These are phyloP conservation scores for Alentia gelatinosa DNA, from an alignment of 2,888 invertebrate species.

Conservation along the genomic window DNA sequence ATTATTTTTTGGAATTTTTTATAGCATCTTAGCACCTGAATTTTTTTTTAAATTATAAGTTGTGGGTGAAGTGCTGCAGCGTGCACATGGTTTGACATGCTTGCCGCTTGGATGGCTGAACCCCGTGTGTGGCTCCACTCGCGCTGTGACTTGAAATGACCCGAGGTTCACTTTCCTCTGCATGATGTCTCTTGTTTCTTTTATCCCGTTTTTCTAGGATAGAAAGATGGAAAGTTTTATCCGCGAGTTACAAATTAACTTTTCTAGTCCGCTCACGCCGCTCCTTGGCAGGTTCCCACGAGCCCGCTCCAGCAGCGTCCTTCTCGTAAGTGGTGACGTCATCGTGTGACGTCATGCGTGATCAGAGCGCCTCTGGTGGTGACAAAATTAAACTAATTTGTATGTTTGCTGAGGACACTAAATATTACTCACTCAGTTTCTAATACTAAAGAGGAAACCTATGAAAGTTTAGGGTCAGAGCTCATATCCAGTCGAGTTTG, in stretches of 20 bases:
- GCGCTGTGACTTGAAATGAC: constrained; percentile 25
- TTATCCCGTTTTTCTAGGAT: constrained; percentile 71
- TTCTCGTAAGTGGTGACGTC: constrained; percentile 71
- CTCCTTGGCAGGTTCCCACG: constrained; percentile 73
- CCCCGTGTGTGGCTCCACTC: not conserved
- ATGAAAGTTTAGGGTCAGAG: too few species aligned
- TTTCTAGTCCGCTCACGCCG: constrained; percentile 76
- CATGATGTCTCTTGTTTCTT: constrained; percentile 39
- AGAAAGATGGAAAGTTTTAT: constrained; percentile 74
- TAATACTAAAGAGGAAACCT: too few species aligned
- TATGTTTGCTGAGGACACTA: not conserved
- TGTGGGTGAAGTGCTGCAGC: too few species aligned
- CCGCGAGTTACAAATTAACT: constrained; percentile 75
- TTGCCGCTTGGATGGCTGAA: not conserved
- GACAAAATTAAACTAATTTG: not conserved
- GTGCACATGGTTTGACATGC: not conserved
- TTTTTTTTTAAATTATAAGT: too few species aligned
- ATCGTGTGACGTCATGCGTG: constrained; percentile 63
- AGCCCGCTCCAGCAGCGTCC: constrained; percentile 73
- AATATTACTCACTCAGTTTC: not conserved
- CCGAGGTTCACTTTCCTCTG: constrained; percentile 5
- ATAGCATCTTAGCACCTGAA: too few species aligned
- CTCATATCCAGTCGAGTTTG: too few species aligned
- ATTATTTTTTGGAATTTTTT: too few species aligned
- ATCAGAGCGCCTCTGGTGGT: constrained; percentile 39